phyloP scores from a whole-genome alignment of 2,797 vertebrate species.

The Squalus acanthias region DNA sequence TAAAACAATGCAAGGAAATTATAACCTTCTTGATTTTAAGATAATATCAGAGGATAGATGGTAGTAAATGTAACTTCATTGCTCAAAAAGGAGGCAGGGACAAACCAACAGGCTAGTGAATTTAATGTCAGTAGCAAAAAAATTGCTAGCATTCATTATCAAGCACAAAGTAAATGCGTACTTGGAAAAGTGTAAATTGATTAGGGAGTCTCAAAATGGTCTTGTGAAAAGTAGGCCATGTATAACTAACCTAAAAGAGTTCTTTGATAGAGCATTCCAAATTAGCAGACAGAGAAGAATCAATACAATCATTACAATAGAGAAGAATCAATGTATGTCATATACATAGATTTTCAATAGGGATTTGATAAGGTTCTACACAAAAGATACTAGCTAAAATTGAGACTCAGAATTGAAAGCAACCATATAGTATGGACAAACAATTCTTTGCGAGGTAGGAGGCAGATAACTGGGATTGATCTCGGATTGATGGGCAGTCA shows the following conservation, averaged over 20 bases:
- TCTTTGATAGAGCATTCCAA: not conserved
- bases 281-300: not conserved
- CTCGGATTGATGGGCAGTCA: not conserved
- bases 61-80: not conserved
- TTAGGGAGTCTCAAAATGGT: not conserved
- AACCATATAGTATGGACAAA: no score
- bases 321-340: no score
- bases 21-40: not conserved
- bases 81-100: not conserved
- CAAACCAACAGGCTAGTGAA: not conserved
- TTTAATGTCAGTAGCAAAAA: not conserved
- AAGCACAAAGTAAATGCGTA: not conserved
- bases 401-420: no score
- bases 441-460: no score
- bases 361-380: no score
- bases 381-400: no score
- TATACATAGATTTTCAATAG: no score
- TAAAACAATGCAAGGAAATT: not conserved
- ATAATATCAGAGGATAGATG: not conserved
- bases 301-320: not conserved
- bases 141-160: not conserved
- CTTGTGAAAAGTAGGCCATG: not conserved
- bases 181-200: not conserved
- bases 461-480: not conserved
- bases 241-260: not conserved